A percentile compares a stretch with the other conserved stretches of the same genome.
These are phyloP conservation scores for Astreopora myriophthalma DNA, from an alignment of 64 coral and sea anemone genomes.

Conservation along the genomic window DNA sequence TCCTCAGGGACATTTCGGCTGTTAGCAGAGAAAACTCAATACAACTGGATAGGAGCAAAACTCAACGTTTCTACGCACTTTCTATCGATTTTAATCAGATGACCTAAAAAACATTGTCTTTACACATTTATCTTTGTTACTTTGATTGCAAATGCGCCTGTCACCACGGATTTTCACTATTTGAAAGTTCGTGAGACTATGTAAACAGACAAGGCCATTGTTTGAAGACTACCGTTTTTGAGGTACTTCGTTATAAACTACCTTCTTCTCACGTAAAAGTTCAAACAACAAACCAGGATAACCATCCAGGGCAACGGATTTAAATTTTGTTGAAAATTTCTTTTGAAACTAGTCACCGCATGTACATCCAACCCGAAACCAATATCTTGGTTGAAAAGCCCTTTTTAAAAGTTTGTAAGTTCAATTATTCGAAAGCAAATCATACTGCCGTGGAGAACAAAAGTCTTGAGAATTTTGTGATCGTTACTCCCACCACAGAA, in stretches of 20 bases:
- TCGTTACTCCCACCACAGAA: not conserved
- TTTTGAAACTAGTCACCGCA: too few species aligned
- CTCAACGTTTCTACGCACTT: not conserved
- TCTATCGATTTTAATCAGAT: not conserved
- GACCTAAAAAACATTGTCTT: not conserved
- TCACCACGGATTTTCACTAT: not conserved
- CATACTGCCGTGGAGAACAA: too few species aligned
- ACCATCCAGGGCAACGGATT: not conserved
- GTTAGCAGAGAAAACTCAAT: not conserved
- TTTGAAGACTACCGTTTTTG: not conserved
- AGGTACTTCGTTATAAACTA: too few species aligned
- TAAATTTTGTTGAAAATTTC: not conserved
- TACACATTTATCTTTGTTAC: not conserved
- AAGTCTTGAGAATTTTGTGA: not conserved
- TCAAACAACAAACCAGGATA: not conserved
- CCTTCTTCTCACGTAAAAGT: not conserved
- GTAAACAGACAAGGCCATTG: not conserved
- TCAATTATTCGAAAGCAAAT: too few species aligned
- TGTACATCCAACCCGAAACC: too few species aligned
- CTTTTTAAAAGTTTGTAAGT: too few species aligned
- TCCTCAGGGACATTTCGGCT: constrained; percentile 41
- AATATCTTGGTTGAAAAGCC: not conserved
- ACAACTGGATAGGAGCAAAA: not conserved
- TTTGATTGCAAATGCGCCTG: not conserved
- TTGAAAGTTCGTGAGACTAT: constrained; percentile 8